Evolutionary conservation across 2,888 invertebrate species (phyloP), one percentile per base, ranked within the genome.

Genomic region (Alviniconcha strummeri): DNA sequence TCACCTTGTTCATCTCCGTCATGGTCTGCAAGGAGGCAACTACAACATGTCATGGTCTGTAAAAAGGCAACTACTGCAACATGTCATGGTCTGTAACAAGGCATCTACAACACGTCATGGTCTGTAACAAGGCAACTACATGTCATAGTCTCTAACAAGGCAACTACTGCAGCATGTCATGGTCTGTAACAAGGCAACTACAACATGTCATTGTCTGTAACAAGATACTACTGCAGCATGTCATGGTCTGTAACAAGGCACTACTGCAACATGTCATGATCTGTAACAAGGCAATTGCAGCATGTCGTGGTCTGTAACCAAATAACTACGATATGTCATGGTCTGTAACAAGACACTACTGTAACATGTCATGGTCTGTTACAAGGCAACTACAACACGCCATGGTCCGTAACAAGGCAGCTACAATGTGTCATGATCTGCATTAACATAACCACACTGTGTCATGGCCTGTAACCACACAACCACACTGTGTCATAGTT

Each of bases 1-100:
- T 96, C 1, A 97, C 94, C 91, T 96, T 96, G 93, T 98, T 98
- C 96, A 98, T 97, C 88, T 95, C 95, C 11, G 95, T 96, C 98
- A 98, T 98, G 0, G 98, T 97, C 94, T 94, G 87, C 17, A 87
- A 84, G 71, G 75, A 17, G 60, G 60, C 13, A 11, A 54, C 75
- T 55, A 52, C 9, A 19, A 67, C 67, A 67, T n/a, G 7, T 36
- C 36, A 36, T 36, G 36, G 36, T 36, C 36, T 36, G 36, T 3
- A 36, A 36, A 1, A 3, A 36, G 36, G 36, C 36, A 36, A 36
- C 36, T 36, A 36, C 36, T 36, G 36, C 36, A 36, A 36, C 36
- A 36, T 36, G 36, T 36, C 36, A 36, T 36, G 36, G 36, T 36
- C 36, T 36, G 36, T 36, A 36, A 36, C 36, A 36, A 36, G 36